These are phyloP conservation scores for Euborellia annulipes DNA, from an alignment of 1,140 invertebrate genomes.

Conservation along the genomic window DNA sequence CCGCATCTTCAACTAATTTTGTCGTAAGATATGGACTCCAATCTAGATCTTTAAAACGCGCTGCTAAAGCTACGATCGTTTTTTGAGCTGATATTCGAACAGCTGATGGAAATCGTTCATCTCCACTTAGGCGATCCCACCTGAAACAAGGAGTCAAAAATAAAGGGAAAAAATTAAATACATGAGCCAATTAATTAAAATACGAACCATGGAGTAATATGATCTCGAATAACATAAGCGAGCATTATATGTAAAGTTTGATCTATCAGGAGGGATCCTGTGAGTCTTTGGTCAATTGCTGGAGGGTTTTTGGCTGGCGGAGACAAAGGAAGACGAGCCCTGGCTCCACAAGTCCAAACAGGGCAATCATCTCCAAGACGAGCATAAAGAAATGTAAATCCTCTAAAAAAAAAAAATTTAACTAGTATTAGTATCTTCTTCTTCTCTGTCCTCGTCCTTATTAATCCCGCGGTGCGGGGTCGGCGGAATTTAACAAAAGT, in stretches of 20 bases:
- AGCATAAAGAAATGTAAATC: no score
- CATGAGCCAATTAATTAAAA: no score
- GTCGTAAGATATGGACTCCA: conserved; percentile 80
- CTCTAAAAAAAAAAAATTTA: no score
- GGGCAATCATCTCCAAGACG: no score
- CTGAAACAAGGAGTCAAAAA: conserved; percentile 23
- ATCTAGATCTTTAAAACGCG: conserved; percentile 58
- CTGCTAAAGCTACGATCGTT: conserved; percentile 34
- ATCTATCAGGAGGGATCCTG: conserved; percentile 51
- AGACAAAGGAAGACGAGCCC: no score
- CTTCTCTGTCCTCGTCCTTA: no score
- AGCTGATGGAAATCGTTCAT: conserved; percentile 36
- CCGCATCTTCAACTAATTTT: conserved; percentile 74
- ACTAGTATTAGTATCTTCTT: no score
- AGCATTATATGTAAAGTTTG: conserved; percentile 57
- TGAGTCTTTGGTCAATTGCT: conserved; percentile 34
- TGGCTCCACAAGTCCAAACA: no score
- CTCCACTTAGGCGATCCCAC: conserved; percentile 36
- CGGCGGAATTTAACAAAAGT: no score
- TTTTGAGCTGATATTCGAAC: conserved; percentile 34
- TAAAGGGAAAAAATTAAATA: no score
- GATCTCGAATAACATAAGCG: conserved; percentile 57
- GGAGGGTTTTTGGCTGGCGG: no score
- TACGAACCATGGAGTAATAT: conserved; percentile 43
- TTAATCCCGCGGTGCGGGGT: no score